phyloP scores from a whole-genome alignment of 2,888 invertebrate genomes.

The Caenorhabditis panamensis region DNA sequence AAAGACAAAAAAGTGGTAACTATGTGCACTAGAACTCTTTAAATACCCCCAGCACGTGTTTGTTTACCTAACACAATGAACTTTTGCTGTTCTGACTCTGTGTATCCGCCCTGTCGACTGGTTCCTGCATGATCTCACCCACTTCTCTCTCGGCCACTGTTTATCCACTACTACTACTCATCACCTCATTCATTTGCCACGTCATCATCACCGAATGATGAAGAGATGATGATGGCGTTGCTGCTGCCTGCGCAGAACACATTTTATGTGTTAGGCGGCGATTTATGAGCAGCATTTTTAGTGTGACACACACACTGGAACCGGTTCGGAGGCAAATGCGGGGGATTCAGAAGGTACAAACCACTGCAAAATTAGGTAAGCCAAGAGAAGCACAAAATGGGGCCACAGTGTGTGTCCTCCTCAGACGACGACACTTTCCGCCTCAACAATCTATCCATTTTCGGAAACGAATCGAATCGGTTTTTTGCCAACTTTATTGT shows the following conservation, averaged over 20 bases:
- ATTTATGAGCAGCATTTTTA: background rate
- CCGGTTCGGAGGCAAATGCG: background rate
- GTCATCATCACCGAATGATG: too few relatives aligned
- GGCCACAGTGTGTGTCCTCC: background rate
- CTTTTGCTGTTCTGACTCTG: background rate
- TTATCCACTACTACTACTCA: slow-evolving; percentile 9
- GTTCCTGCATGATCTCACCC: slow-evolving; percentile 37
- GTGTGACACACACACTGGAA: background rate
- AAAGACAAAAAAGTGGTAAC: too few relatives aligned
- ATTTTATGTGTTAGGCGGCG: background rate
- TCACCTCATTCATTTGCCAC: slow-evolving; percentile 10
- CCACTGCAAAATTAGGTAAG: background rate
- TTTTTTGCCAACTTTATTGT: background rate
- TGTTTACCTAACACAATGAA: background rate
- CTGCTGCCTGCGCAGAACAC: background rate
- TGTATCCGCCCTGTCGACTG: slow-evolving; percentile 6
- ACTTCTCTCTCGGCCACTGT: background rate
- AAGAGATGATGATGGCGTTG: too few relatives aligned
- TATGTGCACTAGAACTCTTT: background rate
- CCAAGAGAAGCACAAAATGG: background rate
- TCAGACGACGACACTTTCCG: background rate
- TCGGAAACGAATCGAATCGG: background rate
- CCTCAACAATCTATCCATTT: background rate
- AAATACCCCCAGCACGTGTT: background rate
- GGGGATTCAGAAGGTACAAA: too few relatives aligned